These are phyloP conservation scores for Lagopus muta DNA, from an alignment of 2,113 vertebrate species.

Conservation along the genomic window DNA sequence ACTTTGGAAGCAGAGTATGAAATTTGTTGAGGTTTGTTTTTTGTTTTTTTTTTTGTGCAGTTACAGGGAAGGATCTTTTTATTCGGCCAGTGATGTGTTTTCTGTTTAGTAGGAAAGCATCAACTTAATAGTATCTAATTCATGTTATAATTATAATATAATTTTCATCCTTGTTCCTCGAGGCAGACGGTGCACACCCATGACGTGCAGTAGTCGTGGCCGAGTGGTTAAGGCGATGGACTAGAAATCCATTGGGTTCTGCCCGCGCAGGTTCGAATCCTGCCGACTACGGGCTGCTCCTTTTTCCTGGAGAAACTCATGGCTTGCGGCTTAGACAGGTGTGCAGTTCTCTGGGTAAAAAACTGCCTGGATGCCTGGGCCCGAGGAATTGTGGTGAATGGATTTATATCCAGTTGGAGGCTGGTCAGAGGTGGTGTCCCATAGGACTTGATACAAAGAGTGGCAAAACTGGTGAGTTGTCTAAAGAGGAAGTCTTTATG, in stretches of 20 bases:
- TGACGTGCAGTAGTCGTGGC: slow-evolving; percentile 69
- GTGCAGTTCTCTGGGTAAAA: not conserved
- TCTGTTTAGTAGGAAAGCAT: not conserved
- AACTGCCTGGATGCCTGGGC: not conserved
- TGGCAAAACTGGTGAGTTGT: not conserved
- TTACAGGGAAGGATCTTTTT: not conserved
- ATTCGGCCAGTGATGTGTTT: not conserved
- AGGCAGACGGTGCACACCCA: not conserved
- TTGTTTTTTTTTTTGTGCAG: not conserved
- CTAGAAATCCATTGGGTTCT: not conserved
- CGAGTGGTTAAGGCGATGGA: slow-evolving; percentile 80
- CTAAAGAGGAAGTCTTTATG: not conserved
- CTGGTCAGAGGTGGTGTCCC: not conserved
- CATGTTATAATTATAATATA: not conserved
- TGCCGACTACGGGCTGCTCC: slow-evolving; percentile 64
- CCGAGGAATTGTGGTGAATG: not conserved
- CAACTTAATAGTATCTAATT: not conserved
- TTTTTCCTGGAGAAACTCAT: not conserved
- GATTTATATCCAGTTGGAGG: not conserved
- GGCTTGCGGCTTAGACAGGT: not conserved
- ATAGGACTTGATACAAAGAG: not conserved
- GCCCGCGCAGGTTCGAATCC: slow-evolving; percentile 76
- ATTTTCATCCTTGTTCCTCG: not conserved
- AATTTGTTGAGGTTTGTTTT: not conserved
- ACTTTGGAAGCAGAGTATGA: not conserved